Conservation (phyloP, 2,888 invertebrate genomes). For the Physocephala rufipes region DNA sequence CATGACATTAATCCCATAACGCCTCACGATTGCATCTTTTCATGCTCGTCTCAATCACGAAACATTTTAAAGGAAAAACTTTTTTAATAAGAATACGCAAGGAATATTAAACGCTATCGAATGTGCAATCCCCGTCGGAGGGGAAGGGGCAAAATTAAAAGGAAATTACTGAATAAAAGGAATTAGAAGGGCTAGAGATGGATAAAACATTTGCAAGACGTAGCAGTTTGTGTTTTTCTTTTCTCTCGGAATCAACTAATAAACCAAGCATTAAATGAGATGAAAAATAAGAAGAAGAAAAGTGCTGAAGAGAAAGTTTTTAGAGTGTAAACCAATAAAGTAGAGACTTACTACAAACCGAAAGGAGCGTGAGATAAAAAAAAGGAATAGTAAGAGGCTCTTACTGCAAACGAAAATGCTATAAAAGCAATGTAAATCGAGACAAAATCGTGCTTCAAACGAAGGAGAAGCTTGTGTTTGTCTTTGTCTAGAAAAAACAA, state of each 20-base stretch:
- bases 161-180: not conserved
- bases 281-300: conserved; percentile 5
- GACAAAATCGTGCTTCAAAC: not conserved
- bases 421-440: not conserved
- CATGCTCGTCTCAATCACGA: conserved; percentile 31
- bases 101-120: conserved; percentile 28
- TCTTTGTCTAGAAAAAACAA: conserved; percentile 20
- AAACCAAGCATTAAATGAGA: not conserved
- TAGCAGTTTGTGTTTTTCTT: too few relatives aligned
- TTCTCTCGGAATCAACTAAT: conserved; percentile 10
- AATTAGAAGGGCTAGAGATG: not conserved
- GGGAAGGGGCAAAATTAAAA: not conserved
- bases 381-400: not conserved
- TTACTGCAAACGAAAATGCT: too few relatives aligned
- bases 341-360: too few relatives aligned
- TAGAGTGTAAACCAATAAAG: not conserved
- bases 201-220: conserved; percentile 33
- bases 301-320: not conserved
- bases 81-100: conserved; percentile 32
- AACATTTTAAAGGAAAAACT: conserved; percentile 37
- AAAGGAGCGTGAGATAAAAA: too few relatives aligned
- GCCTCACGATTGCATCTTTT: conserved; percentile 10
- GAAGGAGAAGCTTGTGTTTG: conserved; percentile 21
- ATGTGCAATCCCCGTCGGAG: conserved; percentile 5
- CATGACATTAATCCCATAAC: not conserved